Evolutionary conservation across 2,797 vertebrate species (phyloP).

Genomic region (Cuniculus paca): DNA sequence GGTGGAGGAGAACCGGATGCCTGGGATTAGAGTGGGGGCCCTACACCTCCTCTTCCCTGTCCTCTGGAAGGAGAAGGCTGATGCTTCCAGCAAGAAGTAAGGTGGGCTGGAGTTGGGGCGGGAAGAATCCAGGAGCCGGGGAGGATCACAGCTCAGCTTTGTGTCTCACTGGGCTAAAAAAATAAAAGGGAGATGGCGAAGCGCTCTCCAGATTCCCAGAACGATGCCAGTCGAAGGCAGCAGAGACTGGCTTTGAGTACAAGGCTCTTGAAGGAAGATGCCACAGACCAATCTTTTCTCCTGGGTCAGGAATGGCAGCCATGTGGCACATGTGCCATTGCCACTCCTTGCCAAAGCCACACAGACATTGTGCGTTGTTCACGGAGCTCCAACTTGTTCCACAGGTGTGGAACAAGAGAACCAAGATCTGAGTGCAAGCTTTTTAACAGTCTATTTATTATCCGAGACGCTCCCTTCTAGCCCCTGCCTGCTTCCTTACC

Average conservation of each 20-base stretch:
- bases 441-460: not conserved
- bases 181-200: not conserved
- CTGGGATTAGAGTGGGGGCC: not conserved
- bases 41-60: not conserved
- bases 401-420: no score
- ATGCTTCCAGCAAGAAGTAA: not conserved
- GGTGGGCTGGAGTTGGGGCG: not conserved
- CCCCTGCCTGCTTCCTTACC: not conserved
- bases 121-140: not conserved
- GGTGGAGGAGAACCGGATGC: not conserved
- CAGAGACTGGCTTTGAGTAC: conserved; percentile 3
- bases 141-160: not conserved
- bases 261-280: conserved; percentile 23
- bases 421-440: not conserved
- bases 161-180: conserved; percentile 10
- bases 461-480: not conserved
- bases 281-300: not conserved
- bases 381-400: no score
- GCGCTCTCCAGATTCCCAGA: not conserved
- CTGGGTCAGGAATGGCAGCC: not conserved
- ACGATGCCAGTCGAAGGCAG: not conserved
- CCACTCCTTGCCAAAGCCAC: not conserved
- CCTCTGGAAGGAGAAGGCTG: not conserved
- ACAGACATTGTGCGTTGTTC: not conserved
- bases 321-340: not conserved